Conservation (phyloP, 2,113 vertebrate genomes). For the Anolis carolinensis region DNA sequence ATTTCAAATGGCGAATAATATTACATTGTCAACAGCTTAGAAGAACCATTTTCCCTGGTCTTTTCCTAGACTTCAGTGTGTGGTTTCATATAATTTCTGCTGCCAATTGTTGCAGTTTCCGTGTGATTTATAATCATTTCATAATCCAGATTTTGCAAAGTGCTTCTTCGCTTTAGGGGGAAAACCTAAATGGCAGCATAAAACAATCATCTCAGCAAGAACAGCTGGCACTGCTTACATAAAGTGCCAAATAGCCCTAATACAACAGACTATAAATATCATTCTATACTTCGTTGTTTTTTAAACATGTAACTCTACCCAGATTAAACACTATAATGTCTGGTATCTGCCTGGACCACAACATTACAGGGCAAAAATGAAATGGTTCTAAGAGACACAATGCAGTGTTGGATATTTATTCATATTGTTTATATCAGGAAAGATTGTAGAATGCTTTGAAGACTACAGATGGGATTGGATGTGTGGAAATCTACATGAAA, state of each 20-base stretch:
- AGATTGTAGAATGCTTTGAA: not conserved
- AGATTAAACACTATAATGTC: conserved; percentile 44
- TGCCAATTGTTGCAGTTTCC: conserved; percentile 46
- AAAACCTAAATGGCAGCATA: conserved; percentile 48
- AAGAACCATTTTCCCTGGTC: not conserved
- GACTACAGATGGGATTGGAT: not conserved
- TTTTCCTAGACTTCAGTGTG: not conserved
- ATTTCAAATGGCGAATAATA: not conserved
- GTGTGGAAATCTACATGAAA: too few relatives aligned
- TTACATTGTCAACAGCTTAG: not conserved
- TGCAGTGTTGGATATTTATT: conserved; percentile 35
- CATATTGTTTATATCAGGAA: not conserved
- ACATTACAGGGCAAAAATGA: not conserved
- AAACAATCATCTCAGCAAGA: conserved; percentile 62
- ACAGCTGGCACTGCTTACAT: conserved; percentile 69
- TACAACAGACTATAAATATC: conserved; percentile 55
- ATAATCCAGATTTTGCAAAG: conserved; percentile 60
- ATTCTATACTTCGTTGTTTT: conserved; percentile 31
- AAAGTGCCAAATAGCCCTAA: conserved; percentile 62
- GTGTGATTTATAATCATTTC: conserved; percentile 50
- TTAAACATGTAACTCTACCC: not conserved
- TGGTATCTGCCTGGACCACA: conserved; percentile 54
- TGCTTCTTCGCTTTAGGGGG: conserved; percentile 53
- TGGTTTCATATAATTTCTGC: conserved; percentile 36
- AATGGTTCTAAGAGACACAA: conserved; percentile 31